Conservation (phyloP, 2,888 invertebrate species). For the Lydus trimaculatus region DNA sequence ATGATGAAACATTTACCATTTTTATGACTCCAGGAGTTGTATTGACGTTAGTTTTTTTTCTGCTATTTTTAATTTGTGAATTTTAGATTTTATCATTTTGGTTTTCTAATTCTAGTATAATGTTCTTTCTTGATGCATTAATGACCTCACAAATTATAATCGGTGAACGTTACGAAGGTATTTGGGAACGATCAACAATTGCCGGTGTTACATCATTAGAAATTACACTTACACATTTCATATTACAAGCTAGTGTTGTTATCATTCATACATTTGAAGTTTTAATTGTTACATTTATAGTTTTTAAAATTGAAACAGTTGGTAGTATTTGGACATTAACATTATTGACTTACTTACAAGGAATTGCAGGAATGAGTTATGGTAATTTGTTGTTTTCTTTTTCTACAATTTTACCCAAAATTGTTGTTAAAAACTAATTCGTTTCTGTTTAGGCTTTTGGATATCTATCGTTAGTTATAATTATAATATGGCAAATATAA, state of each 20-base stretch:
- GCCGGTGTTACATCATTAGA: conserved; percentile 84
- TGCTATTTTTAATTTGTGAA: neutral
- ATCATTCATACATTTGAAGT: conserved; percentile 64
- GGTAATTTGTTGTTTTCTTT: conserved; percentile 65
- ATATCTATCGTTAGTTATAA: conserved; percentile 81
- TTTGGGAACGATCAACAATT: conserved; percentile 86
- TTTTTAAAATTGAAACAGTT: conserved; percentile 68
- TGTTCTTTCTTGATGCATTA: conserved; percentile 85
- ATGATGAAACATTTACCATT: conserved; percentile 73
- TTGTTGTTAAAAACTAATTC: neutral
- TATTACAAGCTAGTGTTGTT: conserved; percentile 78
- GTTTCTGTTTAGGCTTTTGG: conserved; percentile 70
- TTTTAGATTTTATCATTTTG: neutral
- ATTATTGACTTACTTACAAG: conserved; percentile 73
- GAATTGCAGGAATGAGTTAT: conserved; percentile 85
- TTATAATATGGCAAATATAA: conserved; percentile 83
- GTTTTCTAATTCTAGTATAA: conserved; percentile 66
- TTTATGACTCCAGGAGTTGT: conserved; percentile 88
- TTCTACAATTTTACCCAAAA: neutral
- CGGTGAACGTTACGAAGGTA: conserved; percentile 80
- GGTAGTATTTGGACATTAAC: conserved; percentile 71
- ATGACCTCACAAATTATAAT: conserved; percentile 85
- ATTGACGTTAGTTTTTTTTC: conserved; percentile 71
- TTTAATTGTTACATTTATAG: conserved; percentile 68
- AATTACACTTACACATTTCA: conserved; percentile 81